Conservation (phyloP, 2,888 invertebrate genomes). For the Orchesellides sinensis region DNA sequence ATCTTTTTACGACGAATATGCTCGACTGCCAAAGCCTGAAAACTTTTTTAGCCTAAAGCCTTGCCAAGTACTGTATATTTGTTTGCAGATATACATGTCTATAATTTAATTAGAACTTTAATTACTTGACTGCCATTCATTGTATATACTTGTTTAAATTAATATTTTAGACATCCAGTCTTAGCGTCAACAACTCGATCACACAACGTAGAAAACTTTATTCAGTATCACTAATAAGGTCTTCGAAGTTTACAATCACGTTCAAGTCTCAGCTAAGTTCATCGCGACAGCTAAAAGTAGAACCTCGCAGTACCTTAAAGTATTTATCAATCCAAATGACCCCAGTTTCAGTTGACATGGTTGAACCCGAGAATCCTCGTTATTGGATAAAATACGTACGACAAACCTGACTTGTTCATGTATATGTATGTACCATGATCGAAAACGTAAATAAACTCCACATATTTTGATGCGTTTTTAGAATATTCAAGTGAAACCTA, state of each 20-base stretch:
- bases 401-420: too few relatives aligned
- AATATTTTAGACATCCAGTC: conserved; percentile 69
- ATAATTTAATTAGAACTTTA: background rate
- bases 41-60: conserved; percentile 32
- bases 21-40: background rate
- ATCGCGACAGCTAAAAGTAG: conserved; percentile 47
- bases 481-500: conserved; percentile 32
- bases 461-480: conserved; percentile 7
- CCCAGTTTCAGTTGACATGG: conserved; percentile 7
- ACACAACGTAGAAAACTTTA: conserved; percentile 66
- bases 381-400: conserved; percentile 69
- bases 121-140: background rate
- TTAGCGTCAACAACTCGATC: conserved; percentile 66
- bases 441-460: too few relatives aligned
- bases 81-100: background rate
- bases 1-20: conserved; percentile 67
- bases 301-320: conserved; percentile 36
- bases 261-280: conserved; percentile 56
- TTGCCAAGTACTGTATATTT: conserved; percentile 57
- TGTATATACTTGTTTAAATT: background rate
- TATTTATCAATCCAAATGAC: conserved; percentile 23
- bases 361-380: conserved; percentile 15
- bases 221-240: background rate
- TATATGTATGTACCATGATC: too few relatives aligned
- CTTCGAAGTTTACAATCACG: conserved; percentile 43